A percentile compares a stretch with the other conserved stretches of the same genome.
These are phyloP conservation scores for Malaclemys terrapin DNA, from an alignment of 2,113 vertebrate genomes.

Conservation along the genomic window DNA sequence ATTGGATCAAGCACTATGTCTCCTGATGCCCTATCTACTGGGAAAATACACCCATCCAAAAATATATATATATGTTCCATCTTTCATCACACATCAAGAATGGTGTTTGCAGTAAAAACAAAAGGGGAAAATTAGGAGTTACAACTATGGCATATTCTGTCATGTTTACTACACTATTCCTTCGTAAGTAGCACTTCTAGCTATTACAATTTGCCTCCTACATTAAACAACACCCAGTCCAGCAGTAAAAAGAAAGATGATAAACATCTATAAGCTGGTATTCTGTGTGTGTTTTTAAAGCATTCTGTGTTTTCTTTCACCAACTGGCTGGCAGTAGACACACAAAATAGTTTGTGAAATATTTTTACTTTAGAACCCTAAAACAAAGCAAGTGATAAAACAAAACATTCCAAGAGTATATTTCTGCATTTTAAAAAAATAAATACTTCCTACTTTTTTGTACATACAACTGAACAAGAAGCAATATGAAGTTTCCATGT, in stretches of 20 bases:
- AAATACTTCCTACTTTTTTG: neutral
- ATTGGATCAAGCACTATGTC: neutral
- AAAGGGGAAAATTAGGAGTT: neutral
- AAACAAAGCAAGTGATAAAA: neutral
- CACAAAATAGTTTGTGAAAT: neutral
- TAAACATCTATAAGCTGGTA: neutral
- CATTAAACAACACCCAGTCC: neutral
- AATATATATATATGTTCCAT: neutral
- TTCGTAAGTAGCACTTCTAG: neutral
- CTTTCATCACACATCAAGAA: neutral
- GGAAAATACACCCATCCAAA: fast-evolving
- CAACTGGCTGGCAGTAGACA: neutral
- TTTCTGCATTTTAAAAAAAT: neutral
- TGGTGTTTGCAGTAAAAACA: neutral
- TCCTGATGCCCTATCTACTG: neutral
- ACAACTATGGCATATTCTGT: neutral
- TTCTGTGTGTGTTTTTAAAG: neutral
- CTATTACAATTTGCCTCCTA: neutral
- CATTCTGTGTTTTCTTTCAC: neutral
- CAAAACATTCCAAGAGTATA: fast-evolving
- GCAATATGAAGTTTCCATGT: neutral
- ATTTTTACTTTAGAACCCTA: neutral
- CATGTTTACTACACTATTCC: neutral
- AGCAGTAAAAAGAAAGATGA: neutral
- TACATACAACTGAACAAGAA: neutral